Conservation (phyloP, 2,888 invertebrate genomes). For the Synergus japonicus region DNA sequence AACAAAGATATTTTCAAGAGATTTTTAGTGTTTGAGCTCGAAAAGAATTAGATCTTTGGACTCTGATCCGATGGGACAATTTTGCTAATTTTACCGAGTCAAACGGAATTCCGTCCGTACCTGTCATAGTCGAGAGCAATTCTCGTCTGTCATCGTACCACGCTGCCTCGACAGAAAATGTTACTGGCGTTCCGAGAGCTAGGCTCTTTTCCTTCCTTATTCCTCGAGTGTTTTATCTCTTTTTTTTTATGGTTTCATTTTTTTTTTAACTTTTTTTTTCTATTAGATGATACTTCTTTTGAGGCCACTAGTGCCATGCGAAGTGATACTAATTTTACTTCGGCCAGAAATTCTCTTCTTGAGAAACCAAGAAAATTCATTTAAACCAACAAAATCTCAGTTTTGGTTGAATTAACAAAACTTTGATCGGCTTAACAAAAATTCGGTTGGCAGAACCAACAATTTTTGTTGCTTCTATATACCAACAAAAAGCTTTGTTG, state of each 20-base stretch:
- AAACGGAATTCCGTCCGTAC: constrained; percentile 14
- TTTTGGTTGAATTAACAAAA: no score
- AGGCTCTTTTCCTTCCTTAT: constrained; percentile 28
- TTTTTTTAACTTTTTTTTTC: background rate
- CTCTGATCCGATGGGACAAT: background rate
- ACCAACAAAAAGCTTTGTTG: no score
- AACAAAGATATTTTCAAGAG: background rate
- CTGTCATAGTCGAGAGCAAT: constrained; percentile 25
- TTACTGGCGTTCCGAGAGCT: constrained; percentile 28
- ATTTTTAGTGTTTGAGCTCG: background rate
- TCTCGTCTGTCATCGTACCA: constrained; percentile 14
- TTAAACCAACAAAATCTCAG: no score
- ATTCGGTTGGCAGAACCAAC: no score
- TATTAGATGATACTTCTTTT: background rate
- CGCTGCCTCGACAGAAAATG: constrained; percentile 1
- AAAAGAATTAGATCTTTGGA: background rate
- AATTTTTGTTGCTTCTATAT: no score
- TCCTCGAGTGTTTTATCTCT: constrained; percentile 14
- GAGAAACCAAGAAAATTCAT: background rate
- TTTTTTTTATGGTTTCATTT: background rate
- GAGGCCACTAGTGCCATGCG: constrained; percentile 3
- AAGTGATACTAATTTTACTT: constrained; percentile 3
- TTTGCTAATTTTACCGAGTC: constrained; percentile 27
- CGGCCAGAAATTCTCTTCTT: background rate
- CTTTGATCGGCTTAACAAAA: no score